These are phyloP conservation scores for Zelostemma sp. DNA, from an alignment of 1,140 invertebrate species.

Conservation along the genomic window DNA sequence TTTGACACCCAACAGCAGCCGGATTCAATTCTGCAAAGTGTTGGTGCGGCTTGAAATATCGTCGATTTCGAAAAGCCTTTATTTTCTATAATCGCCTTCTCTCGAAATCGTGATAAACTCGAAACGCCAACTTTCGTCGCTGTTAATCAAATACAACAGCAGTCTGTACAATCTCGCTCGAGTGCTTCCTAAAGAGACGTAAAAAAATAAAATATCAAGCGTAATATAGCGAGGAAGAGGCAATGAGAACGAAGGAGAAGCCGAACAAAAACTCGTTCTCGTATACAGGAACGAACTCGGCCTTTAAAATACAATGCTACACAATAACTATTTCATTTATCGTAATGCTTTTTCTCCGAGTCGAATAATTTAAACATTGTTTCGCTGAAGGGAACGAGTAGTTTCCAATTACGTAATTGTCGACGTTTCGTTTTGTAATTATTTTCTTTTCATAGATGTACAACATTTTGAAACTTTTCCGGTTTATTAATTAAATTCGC, in stretches of 20 bases:
- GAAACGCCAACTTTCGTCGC: constrained; percentile 4
- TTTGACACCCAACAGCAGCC: constrained; percentile 11
- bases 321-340: too few species aligned
- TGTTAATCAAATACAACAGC: neutral
- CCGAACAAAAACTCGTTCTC: constrained; percentile 58
- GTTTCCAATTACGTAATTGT: too few species aligned
- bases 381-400: too few species aligned
- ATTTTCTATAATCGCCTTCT: constrained; percentile 6
- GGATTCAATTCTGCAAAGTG: constrained; percentile 2
- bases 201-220: constrained; percentile 46
- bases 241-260: constrained; percentile 52
- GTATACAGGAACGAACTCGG: constrained; percentile 49
- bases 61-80: neutral
- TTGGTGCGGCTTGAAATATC: neutral
- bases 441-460: too few species aligned
- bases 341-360: too few species aligned
- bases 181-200: neutral
- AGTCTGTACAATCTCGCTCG: constrained; percentile 1
- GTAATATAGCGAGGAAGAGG: constrained; percentile 48
- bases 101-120: constrained; percentile 9
- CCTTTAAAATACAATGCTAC: constrained; percentile 49
- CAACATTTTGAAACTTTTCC: too few species aligned
- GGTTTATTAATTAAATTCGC: too few species aligned
- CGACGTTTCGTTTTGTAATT: neutral
- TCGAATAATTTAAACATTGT: too few species aligned